Conservation (phyloP, 2,797 vertebrate species). For the Gymnoscopelus braueri region DNA sequence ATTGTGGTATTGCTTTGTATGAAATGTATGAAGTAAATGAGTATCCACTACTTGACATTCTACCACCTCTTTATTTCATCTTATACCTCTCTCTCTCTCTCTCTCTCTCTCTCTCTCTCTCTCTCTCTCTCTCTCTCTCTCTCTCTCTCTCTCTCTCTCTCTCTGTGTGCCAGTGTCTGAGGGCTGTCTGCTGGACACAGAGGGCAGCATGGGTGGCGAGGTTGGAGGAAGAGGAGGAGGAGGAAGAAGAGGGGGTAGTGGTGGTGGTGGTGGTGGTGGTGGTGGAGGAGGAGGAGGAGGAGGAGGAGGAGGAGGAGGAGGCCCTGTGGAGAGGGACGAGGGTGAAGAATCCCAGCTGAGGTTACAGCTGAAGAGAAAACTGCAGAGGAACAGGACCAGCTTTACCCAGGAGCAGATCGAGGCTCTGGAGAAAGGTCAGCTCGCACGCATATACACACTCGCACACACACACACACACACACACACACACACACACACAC, state of each 20-base stretch:
- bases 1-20: not conserved
- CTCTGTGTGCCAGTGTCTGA: conserved; percentile 71
- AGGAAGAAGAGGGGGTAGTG: conserved; percentile 63
- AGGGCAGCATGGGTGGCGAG: conserved; percentile 74
- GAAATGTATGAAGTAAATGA: not conserved
- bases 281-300: conserved; percentile 46
- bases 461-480: conserved; percentile 46
- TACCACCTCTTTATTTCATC: conserved; percentile 46
- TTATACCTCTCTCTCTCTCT: conserved; percentile 4
- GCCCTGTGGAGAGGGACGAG: conserved; percentile 75
- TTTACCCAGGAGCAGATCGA: conserved; percentile 91
- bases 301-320: conserved; percentile 69
- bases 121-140: not conserved
- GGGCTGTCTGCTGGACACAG: conserved; percentile 81
- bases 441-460: conserved; percentile 48
- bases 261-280: conserved; percentile 65
- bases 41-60: conserved; percentile 18
- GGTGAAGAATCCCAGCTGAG: conserved; percentile 85
- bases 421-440: conserved; percentile 89
- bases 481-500: conserved; percentile 51
- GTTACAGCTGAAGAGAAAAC: conserved; percentile 89
- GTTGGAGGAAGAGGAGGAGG: conserved; percentile 53
- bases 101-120: not conserved
- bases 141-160: conserved; percentile 17
- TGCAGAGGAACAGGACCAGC: conserved; percentile 89